Conservation (phyloP, 2,888 invertebrate species). For the Campopleginae sp. region DNA sequence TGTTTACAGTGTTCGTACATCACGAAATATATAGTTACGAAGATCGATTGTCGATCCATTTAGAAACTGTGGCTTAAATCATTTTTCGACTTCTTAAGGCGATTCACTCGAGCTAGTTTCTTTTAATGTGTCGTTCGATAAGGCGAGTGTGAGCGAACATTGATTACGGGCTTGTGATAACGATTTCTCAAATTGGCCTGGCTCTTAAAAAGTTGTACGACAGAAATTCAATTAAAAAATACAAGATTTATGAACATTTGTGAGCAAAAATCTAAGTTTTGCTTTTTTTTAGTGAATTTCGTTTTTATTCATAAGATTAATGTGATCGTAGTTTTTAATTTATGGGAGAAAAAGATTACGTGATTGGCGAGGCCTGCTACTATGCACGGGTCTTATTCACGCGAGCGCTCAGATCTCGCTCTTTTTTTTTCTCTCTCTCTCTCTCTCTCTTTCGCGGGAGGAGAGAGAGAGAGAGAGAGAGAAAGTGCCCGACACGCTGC, state of each 20-base stretch:
- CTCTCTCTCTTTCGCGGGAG: too few relatives aligned
- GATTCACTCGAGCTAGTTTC: not conserved
- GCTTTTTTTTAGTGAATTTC: not conserved
- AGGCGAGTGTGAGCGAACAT: not conserved
- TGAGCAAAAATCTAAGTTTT: not conserved
- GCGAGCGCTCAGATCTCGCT: conserved; percentile 21
- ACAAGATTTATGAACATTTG: not conserved
- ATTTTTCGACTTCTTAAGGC: not conserved
- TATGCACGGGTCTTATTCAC: conserved; percentile 25
- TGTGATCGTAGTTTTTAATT: not conserved
- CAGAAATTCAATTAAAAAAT: not conserved
- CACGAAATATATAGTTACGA: not conserved
- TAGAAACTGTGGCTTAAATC: not conserved
- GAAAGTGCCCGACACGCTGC: conserved; percentile 57
- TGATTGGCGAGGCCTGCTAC: conserved; percentile 21
- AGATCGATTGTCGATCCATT: conserved; percentile 2
- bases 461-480: not conserved
- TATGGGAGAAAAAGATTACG: not conserved
- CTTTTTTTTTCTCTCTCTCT: too few relatives aligned
- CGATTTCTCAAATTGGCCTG: not conserved
- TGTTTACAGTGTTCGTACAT: not conserved
- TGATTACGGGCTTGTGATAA: not conserved
- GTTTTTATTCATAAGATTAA: conserved; percentile 9
- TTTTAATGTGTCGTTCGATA: not conserved
- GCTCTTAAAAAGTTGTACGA: not conserved